phyloP scores from a whole-genome alignment of 1,140 invertebrate species.

The Drosophila sproati region DNA sequence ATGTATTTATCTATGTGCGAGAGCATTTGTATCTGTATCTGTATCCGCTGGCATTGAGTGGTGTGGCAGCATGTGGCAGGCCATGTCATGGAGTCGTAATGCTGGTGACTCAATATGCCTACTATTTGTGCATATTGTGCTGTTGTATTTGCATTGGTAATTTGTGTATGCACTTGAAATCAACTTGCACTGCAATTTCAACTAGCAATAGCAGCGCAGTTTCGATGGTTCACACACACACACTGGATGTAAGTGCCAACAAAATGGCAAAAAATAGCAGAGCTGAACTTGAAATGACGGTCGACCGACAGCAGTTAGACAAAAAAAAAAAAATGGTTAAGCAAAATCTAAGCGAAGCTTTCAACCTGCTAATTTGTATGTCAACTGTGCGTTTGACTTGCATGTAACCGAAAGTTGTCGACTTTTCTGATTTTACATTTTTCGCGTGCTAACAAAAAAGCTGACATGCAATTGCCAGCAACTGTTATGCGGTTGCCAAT shows the following conservation, averaged over 20 bases:
- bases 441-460: slow-evolving; percentile 58
- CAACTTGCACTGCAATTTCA: slow-evolving; percentile 48
- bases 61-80: slow-evolving; percentile 29
- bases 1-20: slow-evolving; percentile 1
- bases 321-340: slow-evolving; percentile 1
- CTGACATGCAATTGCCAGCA: slow-evolving; percentile 63
- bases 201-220: slow-evolving; percentile 36
- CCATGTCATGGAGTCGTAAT: slow-evolving; percentile 39
- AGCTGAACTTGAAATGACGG: slow-evolving; percentile 72
- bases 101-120: slow-evolving; percentile 74
- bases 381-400: slow-evolving; percentile 45
- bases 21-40: slow-evolving; percentile 45
- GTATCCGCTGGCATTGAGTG: slow-evolving; percentile 67
- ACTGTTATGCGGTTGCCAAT: slow-evolving; percentile 77
- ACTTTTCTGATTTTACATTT: slow-evolving; percentile 28
- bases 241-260: slow-evolving; percentile 41
- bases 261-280: slow-evolving; percentile 17
- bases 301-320: slow-evolving; percentile 21
- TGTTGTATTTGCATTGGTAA: slow-evolving; percentile 73
- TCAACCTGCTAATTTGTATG: slow-evolving; percentile 73
- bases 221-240: slow-evolving; percentile 20
- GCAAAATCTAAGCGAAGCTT: slow-evolving; percentile 19
- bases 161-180: slow-evolving; percentile 79
- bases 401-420: slow-evolving; percentile 31
- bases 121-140: slow-evolving; percentile 45